A percentile compares a stretch with the other conserved stretches of the same genome.
Evolutionary conservation across 1,140 invertebrate species (phyloP).

Genomic region (Chironomus striatipennis): DNA sequence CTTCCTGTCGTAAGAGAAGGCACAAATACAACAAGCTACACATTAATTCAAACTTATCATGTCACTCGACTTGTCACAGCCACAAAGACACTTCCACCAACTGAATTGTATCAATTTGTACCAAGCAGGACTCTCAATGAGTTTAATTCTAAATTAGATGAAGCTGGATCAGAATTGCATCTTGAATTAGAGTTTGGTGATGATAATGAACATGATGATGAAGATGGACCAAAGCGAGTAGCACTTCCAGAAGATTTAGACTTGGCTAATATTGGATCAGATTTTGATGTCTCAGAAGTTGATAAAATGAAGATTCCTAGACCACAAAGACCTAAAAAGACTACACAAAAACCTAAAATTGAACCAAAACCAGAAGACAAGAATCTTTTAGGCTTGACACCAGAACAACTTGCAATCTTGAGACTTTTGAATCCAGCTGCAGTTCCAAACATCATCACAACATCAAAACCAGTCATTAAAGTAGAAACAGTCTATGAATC

Average conservation of each 20-base stretch:
- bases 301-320: conserved; percentile 50
- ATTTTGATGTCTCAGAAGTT: conserved; percentile 59
- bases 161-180: conserved; percentile 79
- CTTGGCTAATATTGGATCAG: conserved; percentile 54
- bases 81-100: conserved; percentile 76
- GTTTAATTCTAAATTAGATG: conserved; percentile 75
- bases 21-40: conserved; percentile 62
- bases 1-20: conserved; percentile 65
- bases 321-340: conserved; percentile 45
- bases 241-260: conserved; percentile 52
- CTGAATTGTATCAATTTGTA: conserved; percentile 77
- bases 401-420: conserved; percentile 61
- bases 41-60: conserved; percentile 79
- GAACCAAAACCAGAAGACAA: conserved; percentile 36
- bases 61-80: conserved; percentile 77
- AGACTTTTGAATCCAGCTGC: conserved; percentile 61
- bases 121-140: conserved; percentile 81
- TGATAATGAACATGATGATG: conserved; percentile 63
- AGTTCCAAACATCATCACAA: conserved; percentile 60
- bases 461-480: conserved; percentile 63
- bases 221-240: conserved; percentile 50
- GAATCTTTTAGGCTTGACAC: conserved; percentile 43
- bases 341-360: conserved; percentile 48
- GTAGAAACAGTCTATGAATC: conserved; percentile 72
- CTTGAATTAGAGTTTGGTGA: conserved; percentile 76